A percentile compares a stretch with the other conserved stretches of the same genome.
These are phyloP conservation scores for Telmatherina bonti DNA, from an alignment of 2,797 vertebrate species.

Conservation along the genomic window DNA sequence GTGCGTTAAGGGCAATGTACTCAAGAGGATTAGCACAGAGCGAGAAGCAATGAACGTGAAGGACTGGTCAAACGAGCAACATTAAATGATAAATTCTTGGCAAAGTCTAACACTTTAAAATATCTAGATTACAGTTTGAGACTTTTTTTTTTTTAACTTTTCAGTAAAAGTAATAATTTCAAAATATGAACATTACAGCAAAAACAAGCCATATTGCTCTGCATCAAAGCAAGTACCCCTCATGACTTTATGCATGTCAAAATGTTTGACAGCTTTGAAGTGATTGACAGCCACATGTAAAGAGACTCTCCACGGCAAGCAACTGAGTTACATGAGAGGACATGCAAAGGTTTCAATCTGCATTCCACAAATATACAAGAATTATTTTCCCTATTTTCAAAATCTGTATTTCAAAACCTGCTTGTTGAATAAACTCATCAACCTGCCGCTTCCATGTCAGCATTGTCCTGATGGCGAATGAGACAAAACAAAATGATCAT, in stretches of 20 bases:
- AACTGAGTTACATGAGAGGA: neutral
- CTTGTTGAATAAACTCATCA: slow-evolving; percentile 35
- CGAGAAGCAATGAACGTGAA: slow-evolving; percentile 53
- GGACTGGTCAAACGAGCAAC: slow-evolving; percentile 50
- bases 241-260: slow-evolving; percentile 43
- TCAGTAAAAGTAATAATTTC: too few relatives aligned
- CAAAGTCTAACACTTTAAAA: slow-evolving; percentile 48
- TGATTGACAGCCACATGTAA: slow-evolving; percentile 61
- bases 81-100: slow-evolving; percentile 60
- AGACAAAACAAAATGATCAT: slow-evolving; percentile 41
- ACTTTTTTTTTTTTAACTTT: too few relatives aligned
- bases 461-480: slow-evolving; percentile 11
- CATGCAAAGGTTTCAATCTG: neutral
- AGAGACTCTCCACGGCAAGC: slow-evolving; percentile 17
- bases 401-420: slow-evolving; percentile 34
- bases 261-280: slow-evolving; percentile 35
- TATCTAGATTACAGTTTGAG: too few relatives aligned
- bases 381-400: slow-evolving; percentile 9
- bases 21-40: slow-evolving; percentile 71
- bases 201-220: slow-evolving; percentile 13
- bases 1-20: slow-evolving; percentile 49
- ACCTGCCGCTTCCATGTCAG: slow-evolving; percentile 21
- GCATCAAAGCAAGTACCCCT: slow-evolving; percentile 41
- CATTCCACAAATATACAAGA: slow-evolving; percentile 6
- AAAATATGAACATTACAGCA: slow-evolving; percentile 28